Conservation (phyloP, 35 echinoderm and acorn worm genomes). For the Acanthaster planci region DNA sequence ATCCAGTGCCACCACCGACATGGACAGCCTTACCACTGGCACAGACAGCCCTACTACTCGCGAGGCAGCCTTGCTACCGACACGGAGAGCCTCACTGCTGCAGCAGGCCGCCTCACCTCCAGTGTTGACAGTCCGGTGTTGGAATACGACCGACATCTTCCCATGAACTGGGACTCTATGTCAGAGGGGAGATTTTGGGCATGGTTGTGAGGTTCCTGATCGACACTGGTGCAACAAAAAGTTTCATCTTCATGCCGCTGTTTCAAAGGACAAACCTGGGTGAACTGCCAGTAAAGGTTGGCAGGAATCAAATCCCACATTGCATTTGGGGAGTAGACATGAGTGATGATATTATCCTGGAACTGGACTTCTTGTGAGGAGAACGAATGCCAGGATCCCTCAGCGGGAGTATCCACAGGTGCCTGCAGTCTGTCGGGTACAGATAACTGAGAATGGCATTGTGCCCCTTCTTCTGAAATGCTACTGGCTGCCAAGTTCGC, state of each 20-base stretch:
- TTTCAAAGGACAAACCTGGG: not conserved
- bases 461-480: too few species aligned
- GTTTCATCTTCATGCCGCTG: not conserved
- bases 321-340: constrained; percentile 19
- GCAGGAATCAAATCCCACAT: not conserved
- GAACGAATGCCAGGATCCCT: not conserved
- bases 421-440: not conserved
- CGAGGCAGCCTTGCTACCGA: too few species aligned
- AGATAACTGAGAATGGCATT: too few species aligned
- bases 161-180: not conserved
- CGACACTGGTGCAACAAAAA: not conserved
- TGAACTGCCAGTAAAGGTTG: not conserved
- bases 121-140: too few species aligned
- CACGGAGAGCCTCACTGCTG: too few species aligned
- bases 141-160: not conserved
- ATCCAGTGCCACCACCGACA: too few species aligned
- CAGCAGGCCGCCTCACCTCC: too few species aligned
- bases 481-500: not conserved
- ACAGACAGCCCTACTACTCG: too few species aligned
- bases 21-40: too few species aligned
- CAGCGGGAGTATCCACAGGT: not conserved
- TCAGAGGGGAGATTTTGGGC: not conserved
- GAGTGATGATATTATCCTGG: constrained; percentile 35
- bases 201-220: not conserved
- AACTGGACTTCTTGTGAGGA: constrained; percentile 43